These are phyloP conservation scores for Coronaproctus castanopsis DNA, from an alignment of 2,888 invertebrate genomes.

Conservation along the genomic window DNA sequence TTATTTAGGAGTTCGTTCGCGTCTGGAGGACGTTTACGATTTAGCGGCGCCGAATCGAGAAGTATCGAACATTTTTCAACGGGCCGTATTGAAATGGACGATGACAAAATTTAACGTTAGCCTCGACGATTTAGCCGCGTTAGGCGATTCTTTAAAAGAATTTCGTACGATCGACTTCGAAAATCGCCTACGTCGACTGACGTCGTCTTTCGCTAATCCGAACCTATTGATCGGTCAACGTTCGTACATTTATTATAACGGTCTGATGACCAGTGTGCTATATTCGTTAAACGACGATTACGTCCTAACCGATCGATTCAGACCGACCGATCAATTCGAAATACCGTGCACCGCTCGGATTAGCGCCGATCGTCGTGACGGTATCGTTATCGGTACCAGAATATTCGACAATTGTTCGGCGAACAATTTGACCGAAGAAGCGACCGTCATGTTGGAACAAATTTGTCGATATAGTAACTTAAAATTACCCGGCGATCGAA, in stretches of 20 bases:
- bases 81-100: not conserved
- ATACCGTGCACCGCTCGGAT: too few relatives aligned
- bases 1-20: not conserved
- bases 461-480: too few relatives aligned
- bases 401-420: too few relatives aligned
- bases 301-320: not conserved
- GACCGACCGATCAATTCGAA: not conserved
- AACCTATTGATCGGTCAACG: not conserved
- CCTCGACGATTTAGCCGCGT: not conserved
- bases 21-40: not conserved
- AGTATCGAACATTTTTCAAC: not conserved
- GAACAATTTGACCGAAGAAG: too few relatives aligned
- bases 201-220: not conserved
- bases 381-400: too few relatives aligned
- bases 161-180: not conserved
- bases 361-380: too few relatives aligned
- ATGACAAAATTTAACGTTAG: not conserved
- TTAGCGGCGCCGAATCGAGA: not conserved
- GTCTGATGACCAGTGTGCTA: not conserved
- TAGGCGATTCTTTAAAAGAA: not conserved
- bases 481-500: too few relatives aligned
- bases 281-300: not conserved
- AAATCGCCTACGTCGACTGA: not conserved
- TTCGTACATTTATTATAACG: not conserved
- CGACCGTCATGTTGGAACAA: too few relatives aligned